Evolutionary conservation across 64 coral and sea anemone species (phyloP), one percentile per base, ranked within the genome.

Genomic region (Catalaphyllia jardinei): DNA sequence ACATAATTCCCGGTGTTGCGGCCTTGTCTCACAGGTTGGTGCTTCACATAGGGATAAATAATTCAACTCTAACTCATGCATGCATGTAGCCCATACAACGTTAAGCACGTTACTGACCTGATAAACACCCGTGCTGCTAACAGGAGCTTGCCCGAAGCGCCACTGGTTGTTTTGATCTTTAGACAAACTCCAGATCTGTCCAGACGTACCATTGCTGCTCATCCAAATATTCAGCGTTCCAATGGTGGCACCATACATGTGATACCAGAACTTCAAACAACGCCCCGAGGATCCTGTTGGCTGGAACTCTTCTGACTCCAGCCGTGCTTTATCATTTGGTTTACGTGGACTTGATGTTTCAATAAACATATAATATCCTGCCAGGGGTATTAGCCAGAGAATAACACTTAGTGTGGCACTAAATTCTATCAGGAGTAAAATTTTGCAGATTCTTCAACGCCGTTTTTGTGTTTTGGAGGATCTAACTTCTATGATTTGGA

Each of bases 181-280:
- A 28, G 50, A 29, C 8, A 94, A 52, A 22, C 82, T 79, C 90
- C 90, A 92, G 29, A 92, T 75, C 74, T 52, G 27, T 22, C 90
- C 90, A 29, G 29, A 69, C 27, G 90, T 78, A 39, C 82, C 82
- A 71, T 92, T 92, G 62, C 85, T 85, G 46, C 71, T 76, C 24
- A 92, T 79, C 82, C 35, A 95, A 30, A 95, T 83, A 74, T 91
- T 99, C 12, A 99, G 82, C 5, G 82, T 30, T 35, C 97, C 97
- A 86, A 99, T 93, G 22, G 38, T 15, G 10, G 14, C 14, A 28
- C 97, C 97, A 35, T 79, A 87, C 97, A 99, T 99, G 13, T 99
- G 93, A 82, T 93, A 99, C 97, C 97, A 99, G 29, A 99, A 99
- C 35, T 99, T 95, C 52, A 99, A 73, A 33, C 97, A 99, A 8